Evolutionary conservation across 2,797 vertebrate species (phyloP).

Genomic region (Octomys mimax): DNA sequence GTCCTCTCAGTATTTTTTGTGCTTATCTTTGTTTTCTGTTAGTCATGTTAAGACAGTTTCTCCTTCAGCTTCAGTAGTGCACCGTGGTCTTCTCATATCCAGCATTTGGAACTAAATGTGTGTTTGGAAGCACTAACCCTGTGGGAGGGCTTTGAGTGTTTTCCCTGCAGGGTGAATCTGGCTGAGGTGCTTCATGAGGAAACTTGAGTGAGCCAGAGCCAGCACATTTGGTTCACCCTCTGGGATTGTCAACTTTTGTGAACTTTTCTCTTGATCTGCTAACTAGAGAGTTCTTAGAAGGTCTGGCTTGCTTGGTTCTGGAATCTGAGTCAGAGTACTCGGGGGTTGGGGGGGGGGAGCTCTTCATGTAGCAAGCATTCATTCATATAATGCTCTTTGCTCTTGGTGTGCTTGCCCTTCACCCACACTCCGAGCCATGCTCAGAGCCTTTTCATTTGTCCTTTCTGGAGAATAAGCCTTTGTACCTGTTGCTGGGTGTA

Average conservation of each 20-base stretch:
- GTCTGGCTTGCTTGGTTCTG: background rate
- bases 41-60: background rate
- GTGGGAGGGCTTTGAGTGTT: background rate
- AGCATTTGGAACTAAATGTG: background rate
- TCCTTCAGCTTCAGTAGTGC: background rate
- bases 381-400: background rate
- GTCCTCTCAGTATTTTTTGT: background rate
- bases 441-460: background rate
- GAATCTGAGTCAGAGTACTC: background rate
- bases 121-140: background rate
- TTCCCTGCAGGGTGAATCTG: background rate
- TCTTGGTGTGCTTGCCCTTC: background rate
- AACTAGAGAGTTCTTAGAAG: background rate
- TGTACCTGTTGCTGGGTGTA: background rate
- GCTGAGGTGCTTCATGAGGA: background rate
- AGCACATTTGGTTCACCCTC: background rate
- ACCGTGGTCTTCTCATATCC: background rate
- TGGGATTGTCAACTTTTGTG: background rate
- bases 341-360: background rate
- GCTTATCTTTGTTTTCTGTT: background rate
- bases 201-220: background rate
- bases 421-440: no score
- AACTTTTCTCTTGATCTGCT: background rate
- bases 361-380: fast-evolving
- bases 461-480: background rate